Percentiles rank a stretch among this genome's conserved stretches.
Evolutionary conservation across 2,113 vertebrate genomes (phyloP).

Genomic region (Oncorhynchus mykiss): DNA sequence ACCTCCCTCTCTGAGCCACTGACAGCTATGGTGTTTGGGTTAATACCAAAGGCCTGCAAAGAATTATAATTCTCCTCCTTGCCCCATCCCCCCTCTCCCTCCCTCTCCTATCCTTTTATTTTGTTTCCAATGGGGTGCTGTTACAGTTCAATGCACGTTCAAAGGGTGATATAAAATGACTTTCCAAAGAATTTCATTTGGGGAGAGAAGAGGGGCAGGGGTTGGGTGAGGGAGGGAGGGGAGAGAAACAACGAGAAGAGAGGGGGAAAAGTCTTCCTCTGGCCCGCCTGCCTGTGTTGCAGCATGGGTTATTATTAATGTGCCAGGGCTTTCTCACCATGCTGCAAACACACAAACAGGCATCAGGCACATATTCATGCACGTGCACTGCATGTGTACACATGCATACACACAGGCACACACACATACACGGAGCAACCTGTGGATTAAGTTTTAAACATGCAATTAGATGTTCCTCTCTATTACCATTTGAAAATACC

Average conservation of each 20-base stretch:
- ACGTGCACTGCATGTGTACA: not conserved
- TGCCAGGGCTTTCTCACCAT: not conserved
- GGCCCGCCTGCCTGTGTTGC: slow-evolving; percentile 2
- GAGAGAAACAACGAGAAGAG: slow-evolving; percentile 3
- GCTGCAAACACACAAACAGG: not conserved
- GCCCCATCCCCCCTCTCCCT: slow-evolving; percentile 53
- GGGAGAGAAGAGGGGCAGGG: slow-evolving; percentile 62
- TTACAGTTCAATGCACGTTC: slow-evolving; percentile 85
- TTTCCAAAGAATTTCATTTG: slow-evolving; percentile 79
- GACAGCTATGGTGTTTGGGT: slow-evolving; percentile 84
- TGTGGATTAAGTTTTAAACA: not conserved
- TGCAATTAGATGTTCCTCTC: too few relatives aligned
- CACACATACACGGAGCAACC: not conserved
- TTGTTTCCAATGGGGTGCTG: slow-evolving; percentile 79
- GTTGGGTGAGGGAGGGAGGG: slow-evolving; percentile 15
- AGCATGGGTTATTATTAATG: not conserved
- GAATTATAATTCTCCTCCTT: slow-evolving; percentile 80
- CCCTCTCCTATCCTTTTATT: slow-evolving; percentile 70
- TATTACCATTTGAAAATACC: too few relatives aligned
- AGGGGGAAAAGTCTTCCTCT: slow-evolving; percentile 18
- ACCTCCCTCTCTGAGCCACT: slow-evolving; percentile 77
- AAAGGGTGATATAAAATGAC: slow-evolving; percentile 84
- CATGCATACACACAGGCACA: not conserved
- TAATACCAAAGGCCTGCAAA: slow-evolving; percentile 83
- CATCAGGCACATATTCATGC: slow-evolving; percentile 1